Conservation (phyloP, 2,113 vertebrate species). For the Pseudopodoces humilis region DNA sequence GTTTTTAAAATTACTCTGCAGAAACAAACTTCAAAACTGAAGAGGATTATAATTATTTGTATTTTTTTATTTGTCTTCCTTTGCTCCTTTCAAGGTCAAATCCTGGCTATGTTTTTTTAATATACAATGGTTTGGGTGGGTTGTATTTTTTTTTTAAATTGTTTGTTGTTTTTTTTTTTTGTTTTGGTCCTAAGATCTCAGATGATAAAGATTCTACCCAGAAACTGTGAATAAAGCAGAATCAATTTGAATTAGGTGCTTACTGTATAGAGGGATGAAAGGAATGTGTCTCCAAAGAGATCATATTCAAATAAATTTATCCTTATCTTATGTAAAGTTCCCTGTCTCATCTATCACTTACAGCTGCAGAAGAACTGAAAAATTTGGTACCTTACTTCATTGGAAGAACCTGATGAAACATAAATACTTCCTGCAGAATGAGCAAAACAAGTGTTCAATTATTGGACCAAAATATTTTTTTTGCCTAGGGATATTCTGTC, state of each 20-base stretch:
- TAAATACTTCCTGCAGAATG: neutral
- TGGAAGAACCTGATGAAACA: neutral
- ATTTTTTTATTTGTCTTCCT: neutral
- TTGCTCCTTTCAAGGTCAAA: neutral
- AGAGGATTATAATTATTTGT: accelerated
- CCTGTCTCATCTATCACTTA: neutral
- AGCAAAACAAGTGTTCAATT: neutral
- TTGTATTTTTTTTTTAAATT: neutral
- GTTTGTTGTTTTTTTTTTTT: neutral
- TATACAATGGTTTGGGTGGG: neutral
- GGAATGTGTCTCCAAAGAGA: neutral
- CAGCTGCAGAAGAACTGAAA: neutral
- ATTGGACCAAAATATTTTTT: neutral
- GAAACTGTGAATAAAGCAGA: neutral
- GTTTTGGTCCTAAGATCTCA: accelerated
- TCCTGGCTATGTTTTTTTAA: neutral
- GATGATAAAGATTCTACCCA: neutral
- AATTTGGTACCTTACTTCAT: neutral
- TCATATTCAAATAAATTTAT: neutral
- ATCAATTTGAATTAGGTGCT: neutral
- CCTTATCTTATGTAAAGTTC: neutral
- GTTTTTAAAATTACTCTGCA: neutral
- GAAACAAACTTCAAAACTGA: neutral
- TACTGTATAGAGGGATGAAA: neutral
- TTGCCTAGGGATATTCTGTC: neutral